phyloP scores from a whole-genome alignment of 2,888 invertebrate species.

The Pachymerium ferrugineum region DNA sequence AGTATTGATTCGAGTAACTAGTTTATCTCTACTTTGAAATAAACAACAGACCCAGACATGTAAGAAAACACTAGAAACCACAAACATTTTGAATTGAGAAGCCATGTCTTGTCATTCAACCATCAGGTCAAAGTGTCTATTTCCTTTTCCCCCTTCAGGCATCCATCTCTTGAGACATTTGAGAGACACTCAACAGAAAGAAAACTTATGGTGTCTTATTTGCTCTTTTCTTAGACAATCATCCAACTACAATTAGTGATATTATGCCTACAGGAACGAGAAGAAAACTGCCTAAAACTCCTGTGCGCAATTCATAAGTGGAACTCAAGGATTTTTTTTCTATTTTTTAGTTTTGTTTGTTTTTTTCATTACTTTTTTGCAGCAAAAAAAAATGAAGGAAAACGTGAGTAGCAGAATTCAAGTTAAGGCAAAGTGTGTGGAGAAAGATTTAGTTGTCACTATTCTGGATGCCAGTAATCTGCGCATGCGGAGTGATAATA shows the following conservation, averaged over 20 bases:
- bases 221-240: too few relatives aligned
- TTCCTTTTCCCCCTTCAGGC: too few relatives aligned
- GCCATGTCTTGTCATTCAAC: too few relatives aligned
- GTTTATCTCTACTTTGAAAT: too few relatives aligned
- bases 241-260: conserved; percentile 46
- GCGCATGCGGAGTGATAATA: conserved; percentile 69
- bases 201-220: too few relatives aligned
- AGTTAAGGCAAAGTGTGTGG: conserved; percentile 82
- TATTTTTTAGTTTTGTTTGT: not conserved
- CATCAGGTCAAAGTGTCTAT: too few relatives aligned
- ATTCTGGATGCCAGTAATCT: conserved; percentile 80
- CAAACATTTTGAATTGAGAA: too few relatives aligned
- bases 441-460: conserved; percentile 74
- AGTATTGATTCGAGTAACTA: too few relatives aligned
- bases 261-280: conserved; percentile 55
- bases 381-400: conserved; percentile 1
- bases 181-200: too few relatives aligned
- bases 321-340: not conserved
- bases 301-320: conserved; percentile 71
- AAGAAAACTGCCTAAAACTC: conserved; percentile 93
- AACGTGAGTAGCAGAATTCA: conserved; percentile 62
- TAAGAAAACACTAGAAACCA: too few relatives aligned
- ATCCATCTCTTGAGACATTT: too few relatives aligned
- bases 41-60: too few relatives aligned
- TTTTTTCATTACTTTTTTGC: conserved; percentile 15